Base-by-base conservation (phyloP, 2,888 invertebrate species). In the Chrysomela aeneicollis region DNA sequence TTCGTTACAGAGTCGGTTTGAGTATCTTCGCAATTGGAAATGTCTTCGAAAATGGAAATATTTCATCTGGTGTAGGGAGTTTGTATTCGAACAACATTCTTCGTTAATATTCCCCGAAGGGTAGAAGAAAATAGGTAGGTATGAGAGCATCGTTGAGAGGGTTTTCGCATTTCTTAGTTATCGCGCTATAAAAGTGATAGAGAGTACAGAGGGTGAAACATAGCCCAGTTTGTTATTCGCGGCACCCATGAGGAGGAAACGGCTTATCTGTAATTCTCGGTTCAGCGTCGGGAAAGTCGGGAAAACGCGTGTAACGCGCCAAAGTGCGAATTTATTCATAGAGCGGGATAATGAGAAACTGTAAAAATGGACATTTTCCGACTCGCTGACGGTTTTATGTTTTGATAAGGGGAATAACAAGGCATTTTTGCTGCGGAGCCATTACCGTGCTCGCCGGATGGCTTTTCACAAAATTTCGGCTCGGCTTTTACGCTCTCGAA, bases 311-410 rank as follows among this genome's bases (percentile, higher is more conserved):
- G 77, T 79, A 78, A 79, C 81, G 81, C 80, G 78, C 77, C 77
- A 76, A 83, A 84, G 84, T 84, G 84, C 83, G 83, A 84, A 84
- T 84, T 84, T 84, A 84, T 84, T 84, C 84, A 84, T 84, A 84
- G 84, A 83, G 79, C 82, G 80, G 82, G 82, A 83, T 84, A 84
- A 84, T 84, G 84, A 84, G 84, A 84, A 84, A 84, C 84, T 82
- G 84, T 84, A 84, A 84, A 84, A 84, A 84, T 84, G 83, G 82
- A 82, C 84, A 83, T 84, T 84, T 84, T 78, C 81, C 78, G 76
- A 80, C 77, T 74, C 78, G 78, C 71, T 82, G 81, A 81, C 80
- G 82, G 80, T 83, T 83, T 83, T 84, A 83, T 82, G 83, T 82
- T 84, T 84, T 83, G 84, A 84, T 84, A 84, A 84, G 83, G 82